Conservation (phyloP, 1,140 invertebrate species). For the Drosophila kanapiae region DNA sequence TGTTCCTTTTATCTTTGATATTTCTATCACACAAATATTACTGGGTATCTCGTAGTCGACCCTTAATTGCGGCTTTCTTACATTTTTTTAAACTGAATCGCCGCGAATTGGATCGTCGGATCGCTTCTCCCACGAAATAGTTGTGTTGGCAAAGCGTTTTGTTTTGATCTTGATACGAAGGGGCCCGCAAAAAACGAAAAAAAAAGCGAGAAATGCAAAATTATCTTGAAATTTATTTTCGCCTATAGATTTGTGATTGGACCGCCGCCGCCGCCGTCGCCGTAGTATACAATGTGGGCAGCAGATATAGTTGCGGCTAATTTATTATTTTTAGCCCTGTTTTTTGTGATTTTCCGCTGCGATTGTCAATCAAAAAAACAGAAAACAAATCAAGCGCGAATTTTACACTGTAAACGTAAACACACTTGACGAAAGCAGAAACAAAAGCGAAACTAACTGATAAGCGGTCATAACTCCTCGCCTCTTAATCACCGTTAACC, state of each 20-base stretch:
- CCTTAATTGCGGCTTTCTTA: not conserved
- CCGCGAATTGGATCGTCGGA: not conserved
- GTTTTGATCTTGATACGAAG: conserved; percentile 73
- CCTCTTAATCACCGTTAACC: conserved; percentile 31
- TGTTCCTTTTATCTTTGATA: too few relatives aligned
- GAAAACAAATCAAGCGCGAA: conserved; percentile 10
- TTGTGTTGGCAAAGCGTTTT: conserved; percentile 48
- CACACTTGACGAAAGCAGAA: conserved; percentile 13
- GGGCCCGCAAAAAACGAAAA: conserved; percentile 2
- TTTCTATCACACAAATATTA: too few relatives aligned
- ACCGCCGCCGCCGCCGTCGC: too few relatives aligned
- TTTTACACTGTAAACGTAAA: conserved; percentile 7
- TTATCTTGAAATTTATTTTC: conserved; percentile 50
- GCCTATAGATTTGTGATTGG: conserved; percentile 26
- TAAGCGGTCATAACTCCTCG: conserved; percentile 53
- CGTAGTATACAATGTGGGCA: conserved; percentile 22
- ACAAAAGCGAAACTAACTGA: conserved; percentile 48
- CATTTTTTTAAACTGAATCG: not conserved
- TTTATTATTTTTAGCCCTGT: conserved; percentile 39
- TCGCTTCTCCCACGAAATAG: conserved; percentile 15
- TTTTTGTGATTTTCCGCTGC: conserved; percentile 20
- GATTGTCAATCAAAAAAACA: conserved; percentile 17
- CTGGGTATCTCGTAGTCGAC: not conserved
- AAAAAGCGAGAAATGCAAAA: conserved; percentile 40
- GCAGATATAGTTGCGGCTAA: conserved; percentile 27